Percentiles rank a stretch among this genome's conserved stretches.
phyloP scores from a whole-genome alignment of 2,797 vertebrate species.

The Chiroxiphia lanceolata region DNA sequence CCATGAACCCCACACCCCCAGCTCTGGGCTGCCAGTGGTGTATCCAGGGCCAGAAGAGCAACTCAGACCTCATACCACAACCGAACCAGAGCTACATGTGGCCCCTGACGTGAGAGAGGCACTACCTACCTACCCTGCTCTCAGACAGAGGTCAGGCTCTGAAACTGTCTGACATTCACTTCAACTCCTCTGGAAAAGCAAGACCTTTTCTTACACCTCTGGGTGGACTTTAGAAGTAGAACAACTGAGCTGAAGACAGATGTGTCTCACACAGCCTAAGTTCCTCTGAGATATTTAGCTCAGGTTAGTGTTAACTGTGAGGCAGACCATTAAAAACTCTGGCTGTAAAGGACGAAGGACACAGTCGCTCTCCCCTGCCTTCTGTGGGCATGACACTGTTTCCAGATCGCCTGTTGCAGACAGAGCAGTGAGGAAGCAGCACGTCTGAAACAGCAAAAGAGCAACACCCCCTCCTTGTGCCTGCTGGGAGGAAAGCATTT shows the following conservation, averaged over 20 bases:
- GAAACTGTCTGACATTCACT: neutral
- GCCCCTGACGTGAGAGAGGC: neutral
- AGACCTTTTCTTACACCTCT: neutral
- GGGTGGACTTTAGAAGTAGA: neutral
- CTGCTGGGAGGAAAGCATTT: neutral
- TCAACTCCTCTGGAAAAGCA: neutral
- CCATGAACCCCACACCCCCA: rapidly evolving
- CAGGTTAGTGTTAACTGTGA: neutral
- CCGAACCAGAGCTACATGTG: rapidly evolving
- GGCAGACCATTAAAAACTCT: neutral
- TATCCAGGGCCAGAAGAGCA: neutral
- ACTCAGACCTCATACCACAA: neutral
- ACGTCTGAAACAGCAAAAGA: neutral
- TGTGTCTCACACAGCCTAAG: neutral
- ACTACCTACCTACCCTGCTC: neutral
- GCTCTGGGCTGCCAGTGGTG: neutral
- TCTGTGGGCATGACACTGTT: neutral
- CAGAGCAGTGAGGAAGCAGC: neutral
- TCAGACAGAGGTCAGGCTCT: neutral
- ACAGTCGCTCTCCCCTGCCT: rapidly evolving
- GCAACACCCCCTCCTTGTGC: conserved; percentile 53
- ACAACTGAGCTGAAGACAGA: neutral
- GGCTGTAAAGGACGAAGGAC: neutral
- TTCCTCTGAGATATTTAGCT: neutral
- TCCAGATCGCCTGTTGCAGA: neutral